Percentiles rank a stretch among this genome's conserved stretches.
These are phyloP conservation scores for Silurus aristotelis DNA, from an alignment of 2,797 vertebrate genomes.

Conservation along the genomic window DNA sequence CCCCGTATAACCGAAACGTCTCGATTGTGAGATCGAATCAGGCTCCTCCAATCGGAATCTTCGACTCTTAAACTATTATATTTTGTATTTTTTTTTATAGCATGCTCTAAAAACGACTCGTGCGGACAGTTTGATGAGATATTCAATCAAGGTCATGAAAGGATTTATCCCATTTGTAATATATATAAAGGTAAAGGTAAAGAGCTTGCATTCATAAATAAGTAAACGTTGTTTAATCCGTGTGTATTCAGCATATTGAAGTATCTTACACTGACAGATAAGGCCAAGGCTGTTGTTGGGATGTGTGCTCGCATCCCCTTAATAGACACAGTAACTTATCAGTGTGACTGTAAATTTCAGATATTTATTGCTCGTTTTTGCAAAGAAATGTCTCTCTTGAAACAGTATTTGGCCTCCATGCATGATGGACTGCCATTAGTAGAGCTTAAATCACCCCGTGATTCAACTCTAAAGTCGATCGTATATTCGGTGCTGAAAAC, in stretches of 20 bases:
- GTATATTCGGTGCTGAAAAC: constrained; percentile 35
- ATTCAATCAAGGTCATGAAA: background rate
- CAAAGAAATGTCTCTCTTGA: constrained; percentile 19
- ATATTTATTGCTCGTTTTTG: constrained; percentile 35
- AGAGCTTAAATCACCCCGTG: constrained; percentile 39
- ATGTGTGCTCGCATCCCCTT: constrained; percentile 2
- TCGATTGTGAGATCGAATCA: too few relatives aligned
- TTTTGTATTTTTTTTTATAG: background rate
- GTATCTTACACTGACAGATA: background rate
- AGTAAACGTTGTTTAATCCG: background rate
- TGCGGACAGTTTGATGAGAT: background rate
- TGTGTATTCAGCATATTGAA: background rate
- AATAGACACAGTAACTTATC: constrained; percentile 26
- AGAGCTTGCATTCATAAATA: background rate
- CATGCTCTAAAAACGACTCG: background rate
- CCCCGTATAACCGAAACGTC: too few relatives aligned
- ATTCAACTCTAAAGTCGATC: constrained; percentile 32
- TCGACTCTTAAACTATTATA: background rate
- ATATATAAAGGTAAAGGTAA: background rate
- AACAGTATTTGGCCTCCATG: constrained; percentile 33
- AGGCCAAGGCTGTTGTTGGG: constrained; percentile 27
- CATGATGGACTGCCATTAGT: constrained; percentile 33
- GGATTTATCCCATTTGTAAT: background rate
- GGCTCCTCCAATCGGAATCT: too few relatives aligned
- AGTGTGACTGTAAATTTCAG: constrained; percentile 13